phyloP scores from a whole-genome alignment of 2,113 vertebrate genomes.

The Athene noctua region DNA sequence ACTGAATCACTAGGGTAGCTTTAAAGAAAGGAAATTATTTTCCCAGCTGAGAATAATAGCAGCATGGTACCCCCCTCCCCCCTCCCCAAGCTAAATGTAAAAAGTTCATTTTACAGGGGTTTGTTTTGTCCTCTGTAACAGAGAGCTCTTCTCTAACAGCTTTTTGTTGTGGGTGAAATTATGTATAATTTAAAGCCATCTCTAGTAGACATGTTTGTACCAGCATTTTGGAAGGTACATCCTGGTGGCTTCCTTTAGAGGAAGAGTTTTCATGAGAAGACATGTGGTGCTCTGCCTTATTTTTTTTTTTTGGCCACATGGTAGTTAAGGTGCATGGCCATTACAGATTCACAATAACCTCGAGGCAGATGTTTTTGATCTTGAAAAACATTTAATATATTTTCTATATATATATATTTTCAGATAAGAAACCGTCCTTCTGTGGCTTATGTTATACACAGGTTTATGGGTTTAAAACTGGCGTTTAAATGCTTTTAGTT shows the following conservation, averaged over 20 bases:
- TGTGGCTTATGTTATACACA: neutral
- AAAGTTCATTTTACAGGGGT: neutral
- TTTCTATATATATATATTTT: neutral
- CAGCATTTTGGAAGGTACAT: neutral
- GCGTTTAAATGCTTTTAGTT: neutral
- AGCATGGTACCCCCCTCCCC: neutral
- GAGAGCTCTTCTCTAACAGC: neutral
- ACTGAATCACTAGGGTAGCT: neutral
- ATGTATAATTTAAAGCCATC: neutral
- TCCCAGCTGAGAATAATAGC: neutral
- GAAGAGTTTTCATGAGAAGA: neutral
- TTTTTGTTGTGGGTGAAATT: neutral
- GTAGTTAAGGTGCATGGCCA: neutral
- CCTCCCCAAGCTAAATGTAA: neutral
- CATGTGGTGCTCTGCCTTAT: neutral
- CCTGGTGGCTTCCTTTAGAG: neutral
- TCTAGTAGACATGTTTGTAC: neutral
- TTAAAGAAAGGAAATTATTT: neutral
- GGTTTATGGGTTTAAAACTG: neutral
- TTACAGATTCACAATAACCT: neutral
- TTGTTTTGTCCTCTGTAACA: neutral
- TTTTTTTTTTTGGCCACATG: neutral
- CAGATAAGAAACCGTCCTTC: neutral
- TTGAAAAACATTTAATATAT: neutral
- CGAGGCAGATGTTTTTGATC: neutral